Percentiles rank a stretch among this genome's conserved stretches.
These are phyloP conservation scores for Amiota mariae DNA, from an alignment of 2,888 invertebrate genomes.

Conservation along the genomic window DNA sequence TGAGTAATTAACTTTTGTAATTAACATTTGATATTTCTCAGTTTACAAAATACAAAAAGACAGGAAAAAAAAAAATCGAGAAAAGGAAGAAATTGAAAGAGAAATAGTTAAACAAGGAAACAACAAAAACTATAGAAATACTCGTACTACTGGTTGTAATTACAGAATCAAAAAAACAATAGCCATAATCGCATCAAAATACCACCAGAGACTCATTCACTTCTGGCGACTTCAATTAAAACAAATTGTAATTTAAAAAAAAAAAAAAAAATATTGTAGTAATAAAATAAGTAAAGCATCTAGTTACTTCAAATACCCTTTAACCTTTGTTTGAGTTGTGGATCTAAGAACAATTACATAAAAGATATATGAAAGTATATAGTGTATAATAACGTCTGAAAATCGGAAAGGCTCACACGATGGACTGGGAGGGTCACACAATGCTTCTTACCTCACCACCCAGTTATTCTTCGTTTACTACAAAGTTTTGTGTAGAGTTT, in stretches of 20 bases:
- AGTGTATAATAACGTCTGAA: too few relatives aligned
- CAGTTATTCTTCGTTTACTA: too few relatives aligned
- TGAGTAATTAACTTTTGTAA: conserved; percentile 36
- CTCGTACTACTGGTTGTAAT: background rate
- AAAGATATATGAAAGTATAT: too few relatives aligned
- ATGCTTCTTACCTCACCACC: too few relatives aligned
- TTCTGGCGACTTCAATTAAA: conserved; percentile 21
- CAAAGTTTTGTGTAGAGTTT: too few relatives aligned
- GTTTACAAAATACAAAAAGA: background rate
- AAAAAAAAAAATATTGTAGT: conserved; percentile 2
- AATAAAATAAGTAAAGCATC: background rate
- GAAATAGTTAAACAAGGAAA: background rate
- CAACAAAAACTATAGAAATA: background rate
- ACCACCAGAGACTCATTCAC: background rate
- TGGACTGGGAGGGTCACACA: too few relatives aligned
- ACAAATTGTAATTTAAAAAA: conserved; percentile 11
- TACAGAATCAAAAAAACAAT: conserved; percentile 23
- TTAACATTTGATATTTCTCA: conserved; percentile 23
- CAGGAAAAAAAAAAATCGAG: background rate
- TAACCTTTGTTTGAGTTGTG: too few relatives aligned
- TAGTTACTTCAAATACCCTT: background rate
- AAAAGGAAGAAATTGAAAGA: too few relatives aligned
- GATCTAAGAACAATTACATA: too few relatives aligned
- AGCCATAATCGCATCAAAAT: conserved; percentile 35
- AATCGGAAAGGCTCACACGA: too few relatives aligned